Percentiles rank a stretch among this genome's conserved stretches.
phyloP scores from a whole-genome alignment of 2,797 vertebrate species.

The Enteromius anoplus region DNA sequence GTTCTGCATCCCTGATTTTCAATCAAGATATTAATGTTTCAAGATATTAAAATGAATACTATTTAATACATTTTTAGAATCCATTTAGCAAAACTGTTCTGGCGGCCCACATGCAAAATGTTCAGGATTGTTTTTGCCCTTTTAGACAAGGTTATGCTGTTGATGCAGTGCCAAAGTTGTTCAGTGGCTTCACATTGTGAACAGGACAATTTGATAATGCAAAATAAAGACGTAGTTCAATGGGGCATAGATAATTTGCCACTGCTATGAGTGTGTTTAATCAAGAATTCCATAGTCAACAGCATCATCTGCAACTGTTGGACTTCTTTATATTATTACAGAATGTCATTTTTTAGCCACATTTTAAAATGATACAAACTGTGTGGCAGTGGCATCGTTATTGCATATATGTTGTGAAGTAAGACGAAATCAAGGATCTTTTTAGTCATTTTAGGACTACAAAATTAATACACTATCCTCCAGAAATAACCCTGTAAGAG shows the following conservation, averaged over 20 bases:
- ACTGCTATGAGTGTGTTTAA: constrained; percentile 40
- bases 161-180: constrained; percentile 39
- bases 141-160: constrained; percentile 43
- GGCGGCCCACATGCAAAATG: background rate
- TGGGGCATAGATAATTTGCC: constrained; percentile 53
- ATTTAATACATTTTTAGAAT: background rate
- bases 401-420: background rate
- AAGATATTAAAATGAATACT: background rate
- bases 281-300: constrained; percentile 46
- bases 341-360: background rate
- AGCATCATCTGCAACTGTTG: constrained; percentile 46
- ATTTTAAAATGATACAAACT: background rate
- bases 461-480: background rate
- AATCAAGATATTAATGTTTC: background rate
- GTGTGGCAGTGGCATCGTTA: background rate
- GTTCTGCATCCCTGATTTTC: background rate
- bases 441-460: constrained; percentile 2
- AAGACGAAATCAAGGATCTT: background rate
- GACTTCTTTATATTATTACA: constrained; percentile 39
- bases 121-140: constrained; percentile 8
- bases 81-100: background rate
- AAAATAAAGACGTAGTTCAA: constrained; percentile 50
- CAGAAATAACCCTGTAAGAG: constrained; percentile 10
- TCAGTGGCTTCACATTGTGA: constrained; percentile 42
- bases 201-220: constrained; percentile 51